These are phyloP conservation scores for Ceratitis capitata DNA, from an alignment of 1,140 invertebrate species.

Conservation along the genomic window DNA sequence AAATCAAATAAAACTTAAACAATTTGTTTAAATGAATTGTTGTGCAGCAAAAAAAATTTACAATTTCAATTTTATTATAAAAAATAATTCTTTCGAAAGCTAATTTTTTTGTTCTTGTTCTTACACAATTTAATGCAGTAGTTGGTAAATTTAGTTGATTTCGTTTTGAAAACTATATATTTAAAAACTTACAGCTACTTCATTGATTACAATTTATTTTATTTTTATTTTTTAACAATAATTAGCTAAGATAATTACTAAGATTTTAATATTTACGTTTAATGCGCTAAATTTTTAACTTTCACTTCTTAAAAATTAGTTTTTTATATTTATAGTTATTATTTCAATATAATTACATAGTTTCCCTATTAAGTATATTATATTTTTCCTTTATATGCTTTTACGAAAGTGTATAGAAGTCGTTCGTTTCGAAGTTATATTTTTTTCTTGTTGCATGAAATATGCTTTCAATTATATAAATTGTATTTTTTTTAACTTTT, in stretches of 20 bases:
- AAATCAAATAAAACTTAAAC: no score
- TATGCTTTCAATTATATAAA: background rate
- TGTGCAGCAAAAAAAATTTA: no score
- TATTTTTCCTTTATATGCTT: background rate
- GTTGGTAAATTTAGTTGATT: background rate
- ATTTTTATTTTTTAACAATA: slow-evolving; percentile 25
- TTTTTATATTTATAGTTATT: background rate
- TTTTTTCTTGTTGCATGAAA: background rate
- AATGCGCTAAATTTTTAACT: background rate
- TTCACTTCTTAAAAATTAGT: background rate
- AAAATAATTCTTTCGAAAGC: no score
- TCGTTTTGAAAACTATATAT: background rate
- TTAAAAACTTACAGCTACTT: slow-evolving; percentile 30
- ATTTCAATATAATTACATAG: background rate
- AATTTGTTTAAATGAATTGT: no score
- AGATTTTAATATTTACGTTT: background rate
- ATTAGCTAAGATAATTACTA: slow-evolving; percentile 28
- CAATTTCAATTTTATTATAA: no score
- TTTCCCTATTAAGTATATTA: no score
- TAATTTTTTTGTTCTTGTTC: no score
- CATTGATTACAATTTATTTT: background rate
- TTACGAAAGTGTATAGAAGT: background rate
- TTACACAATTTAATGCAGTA: no score
- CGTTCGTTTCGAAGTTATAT: background rate
- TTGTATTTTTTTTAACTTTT: background rate